A percentile compares a stretch with the other conserved stretches of the same genome.
Conservation (phyloP, 2,888 invertebrate species). For the Dromius quadrimaculatus region DNA sequence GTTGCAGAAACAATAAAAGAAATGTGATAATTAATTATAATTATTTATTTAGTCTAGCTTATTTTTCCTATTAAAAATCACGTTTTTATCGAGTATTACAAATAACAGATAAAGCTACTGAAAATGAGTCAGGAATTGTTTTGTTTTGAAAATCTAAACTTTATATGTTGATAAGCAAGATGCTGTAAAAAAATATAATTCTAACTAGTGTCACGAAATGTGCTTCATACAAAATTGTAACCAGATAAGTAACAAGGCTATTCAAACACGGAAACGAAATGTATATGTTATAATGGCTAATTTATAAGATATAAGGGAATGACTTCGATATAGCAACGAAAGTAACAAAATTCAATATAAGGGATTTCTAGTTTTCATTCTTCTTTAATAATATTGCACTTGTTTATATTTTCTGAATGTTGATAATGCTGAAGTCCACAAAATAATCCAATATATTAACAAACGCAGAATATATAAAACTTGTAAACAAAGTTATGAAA, state of each 20-base stretch:
- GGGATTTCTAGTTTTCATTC: no score
- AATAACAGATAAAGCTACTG: constrained; percentile 17
- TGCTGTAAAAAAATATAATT: constrained; percentile 15
- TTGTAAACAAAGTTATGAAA: no score
- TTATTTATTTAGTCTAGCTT: constrained; percentile 18
- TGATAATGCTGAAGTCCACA: no score
- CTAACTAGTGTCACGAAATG: constrained; percentile 30
- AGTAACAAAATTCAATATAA: no score
- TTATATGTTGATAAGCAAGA: constrained; percentile 5
- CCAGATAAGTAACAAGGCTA: constrained; percentile 44
- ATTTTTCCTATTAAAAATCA: constrained; percentile 22
- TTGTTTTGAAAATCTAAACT: constrained; percentile 17
- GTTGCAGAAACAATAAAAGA: not conserved
- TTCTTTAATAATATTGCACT: no score
- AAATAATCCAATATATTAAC: no score
- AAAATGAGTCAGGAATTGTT: constrained; percentile 32
- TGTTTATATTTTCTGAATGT: no score
- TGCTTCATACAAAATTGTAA: constrained; percentile 42
- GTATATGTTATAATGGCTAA: constrained; percentile 24
- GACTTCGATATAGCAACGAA: not conserved
- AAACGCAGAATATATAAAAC: no score
- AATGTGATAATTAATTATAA: not conserved
- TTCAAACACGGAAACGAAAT: constrained; percentile 36
- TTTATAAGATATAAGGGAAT: not conserved
- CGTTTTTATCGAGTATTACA: constrained; percentile 14